These are phyloP conservation scores for Pelobates cultripes DNA, from an alignment of 2,797 vertebrate genomes.

Conservation along the genomic window DNA sequence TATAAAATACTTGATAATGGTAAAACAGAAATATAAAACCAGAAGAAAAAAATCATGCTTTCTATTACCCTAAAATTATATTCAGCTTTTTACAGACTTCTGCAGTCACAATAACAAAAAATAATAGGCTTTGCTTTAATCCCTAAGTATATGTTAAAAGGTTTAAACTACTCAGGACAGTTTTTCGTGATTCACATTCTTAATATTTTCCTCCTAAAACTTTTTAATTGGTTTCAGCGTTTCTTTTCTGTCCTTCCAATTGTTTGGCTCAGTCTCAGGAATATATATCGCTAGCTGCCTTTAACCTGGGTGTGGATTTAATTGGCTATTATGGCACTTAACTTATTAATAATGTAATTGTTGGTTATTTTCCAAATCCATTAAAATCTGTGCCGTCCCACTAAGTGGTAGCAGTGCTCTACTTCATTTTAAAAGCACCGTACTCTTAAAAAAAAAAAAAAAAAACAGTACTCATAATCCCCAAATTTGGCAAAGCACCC, in stretches of 20 bases:
- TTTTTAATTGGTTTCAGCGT: neutral
- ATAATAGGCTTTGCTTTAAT: too few relatives aligned
- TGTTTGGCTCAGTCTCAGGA: conserved; percentile 3
- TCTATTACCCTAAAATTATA: neutral
- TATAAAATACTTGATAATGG: neutral
- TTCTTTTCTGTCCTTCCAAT: neutral
- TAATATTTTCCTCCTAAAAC: neutral
- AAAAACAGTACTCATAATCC: neutral
- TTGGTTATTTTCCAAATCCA: too few relatives aligned
- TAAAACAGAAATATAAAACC: neutral
- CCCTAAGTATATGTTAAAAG: too few relatives aligned
- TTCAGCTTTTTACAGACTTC: neutral
- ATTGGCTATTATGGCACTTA: neutral
- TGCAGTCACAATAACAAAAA: too few relatives aligned
- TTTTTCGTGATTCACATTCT: neutral
- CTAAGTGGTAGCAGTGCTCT: too few relatives aligned
- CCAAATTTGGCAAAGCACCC: neutral
- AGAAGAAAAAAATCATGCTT: neutral
- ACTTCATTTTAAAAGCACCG: too few relatives aligned
- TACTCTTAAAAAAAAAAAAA: too few relatives aligned
- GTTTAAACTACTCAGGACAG: too few relatives aligned
- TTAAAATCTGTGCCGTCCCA: too few relatives aligned
- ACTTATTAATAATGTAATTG: too few relatives aligned
- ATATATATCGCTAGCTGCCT: neutral
- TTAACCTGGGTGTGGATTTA: neutral